phyloP scores from a whole-genome alignment of 2,113 vertebrate genomes.

The Lophius piscatorius region DNA sequence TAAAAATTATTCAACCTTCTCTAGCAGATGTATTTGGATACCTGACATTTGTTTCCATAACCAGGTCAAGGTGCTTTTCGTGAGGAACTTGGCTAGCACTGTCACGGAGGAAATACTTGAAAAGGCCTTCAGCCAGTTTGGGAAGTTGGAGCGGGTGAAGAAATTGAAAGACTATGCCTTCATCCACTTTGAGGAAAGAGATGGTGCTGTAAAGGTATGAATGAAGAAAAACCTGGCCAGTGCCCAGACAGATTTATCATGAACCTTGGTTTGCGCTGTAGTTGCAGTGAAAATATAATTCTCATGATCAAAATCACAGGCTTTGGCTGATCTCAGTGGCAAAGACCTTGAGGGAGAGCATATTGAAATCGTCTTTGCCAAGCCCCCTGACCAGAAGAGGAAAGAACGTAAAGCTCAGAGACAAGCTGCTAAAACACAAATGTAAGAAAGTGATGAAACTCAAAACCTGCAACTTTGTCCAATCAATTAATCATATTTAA shows the following conservation, averaged over 20 bases:
- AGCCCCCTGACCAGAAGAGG: slow-evolving; percentile 99
- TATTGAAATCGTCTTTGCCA: slow-evolving; percentile 99
- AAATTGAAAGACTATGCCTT: slow-evolving; percentile 99
- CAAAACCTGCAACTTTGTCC: neutral
- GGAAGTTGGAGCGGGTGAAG: slow-evolving; percentile 98
- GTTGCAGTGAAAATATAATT: neutral
- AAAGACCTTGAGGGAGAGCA: slow-evolving; percentile 98
- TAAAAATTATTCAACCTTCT: neutral
- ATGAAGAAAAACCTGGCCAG: neutral
- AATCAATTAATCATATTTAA: neutral
- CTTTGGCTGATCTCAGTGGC: slow-evolving; percentile 97
- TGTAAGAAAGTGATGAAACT: slow-evolving; percentile 82
- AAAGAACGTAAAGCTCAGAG: slow-evolving; percentile 99
- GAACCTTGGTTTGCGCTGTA: neutral
- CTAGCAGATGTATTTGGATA: neutral
- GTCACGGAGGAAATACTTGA: slow-evolving; percentile 98
- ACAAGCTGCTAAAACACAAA: slow-evolving; percentile 98
- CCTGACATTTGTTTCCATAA: slow-evolving; percentile 3
- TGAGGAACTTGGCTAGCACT: slow-evolving; percentile 95
- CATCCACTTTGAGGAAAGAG: slow-evolving; percentile 98
- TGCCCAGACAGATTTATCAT: no score
- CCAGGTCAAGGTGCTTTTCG: slow-evolving; percentile 98
- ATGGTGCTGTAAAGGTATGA: slow-evolving; percentile 96
- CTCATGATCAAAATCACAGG: slow-evolving; percentile 74
- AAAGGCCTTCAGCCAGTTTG: slow-evolving; percentile 97